A percentile compares a stretch with the other conserved stretches of the same genome.
Conservation (phyloP, 2,888 invertebrate species). For the Theretra japonica region DNA sequence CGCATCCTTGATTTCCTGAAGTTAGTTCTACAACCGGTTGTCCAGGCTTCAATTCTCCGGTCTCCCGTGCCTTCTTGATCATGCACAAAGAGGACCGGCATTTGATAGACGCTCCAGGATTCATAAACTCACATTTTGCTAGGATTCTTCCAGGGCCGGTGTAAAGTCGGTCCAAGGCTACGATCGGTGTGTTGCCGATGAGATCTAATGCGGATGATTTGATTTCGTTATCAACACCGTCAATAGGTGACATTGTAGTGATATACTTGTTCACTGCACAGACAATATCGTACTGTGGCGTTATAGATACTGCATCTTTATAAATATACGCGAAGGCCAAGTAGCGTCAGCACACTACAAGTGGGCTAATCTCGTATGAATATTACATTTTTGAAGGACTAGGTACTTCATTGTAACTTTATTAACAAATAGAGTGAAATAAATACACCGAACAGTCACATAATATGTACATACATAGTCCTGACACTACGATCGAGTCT, state of each 20-base stretch:
- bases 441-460: too few relatives aligned
- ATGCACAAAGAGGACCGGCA: constrained; percentile 74
- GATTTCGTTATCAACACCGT: constrained; percentile 64
- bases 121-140: constrained; percentile 81
- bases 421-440: too few relatives aligned
- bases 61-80: constrained; percentile 63
- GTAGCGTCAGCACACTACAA: background rate
- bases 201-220: constrained; percentile 75
- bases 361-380: background rate
- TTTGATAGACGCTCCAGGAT: constrained; percentile 78
- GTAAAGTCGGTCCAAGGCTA: constrained; percentile 73
- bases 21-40: constrained; percentile 72
- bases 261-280: constrained; percentile 40
- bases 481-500: too few relatives aligned
- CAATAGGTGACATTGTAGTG: constrained; percentile 47
- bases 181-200: constrained; percentile 76
- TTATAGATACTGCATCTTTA: constrained; percentile 33
- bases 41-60: constrained; percentile 67
- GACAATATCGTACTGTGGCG: constrained; percentile 41
- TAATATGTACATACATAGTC: too few relatives aligned
- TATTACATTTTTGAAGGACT: too few relatives aligned
- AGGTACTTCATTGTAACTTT: too few relatives aligned
- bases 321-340: constrained; percentile 27
- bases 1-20: constrained; percentile 79
- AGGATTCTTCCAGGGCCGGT: constrained; percentile 74